Base-by-base conservation (phyloP, 1,140 invertebrate genomes). In the Pogonognathellus flavescens region DNA sequence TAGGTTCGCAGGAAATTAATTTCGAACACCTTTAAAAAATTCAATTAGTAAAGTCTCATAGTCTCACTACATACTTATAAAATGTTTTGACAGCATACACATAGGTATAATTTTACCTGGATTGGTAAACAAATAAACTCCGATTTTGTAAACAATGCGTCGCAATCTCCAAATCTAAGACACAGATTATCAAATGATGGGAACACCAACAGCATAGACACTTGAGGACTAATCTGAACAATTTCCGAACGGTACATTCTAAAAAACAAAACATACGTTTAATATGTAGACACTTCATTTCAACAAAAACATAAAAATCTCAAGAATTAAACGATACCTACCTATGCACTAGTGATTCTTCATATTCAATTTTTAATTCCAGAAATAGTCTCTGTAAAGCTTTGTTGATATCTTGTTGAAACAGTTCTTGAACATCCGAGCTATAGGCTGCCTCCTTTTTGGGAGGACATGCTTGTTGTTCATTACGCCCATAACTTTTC, bases 1-100 rank as follows among this genome's bases (percentile, higher is more conserved):
- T 99, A 99, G 9, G 96, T 97, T 85, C 94, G 94, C 66, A 98
- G 91, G 89, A 98, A 96, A 60, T 97, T 95, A 95, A 98, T 97
- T 93, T 99, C 97, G 89, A 98, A 96, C n/a, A 89, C 87, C 88
- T 88, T n/a, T 7, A 5, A 25, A 85, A 70, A 59, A 25, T 60
- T 4, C 20, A 16, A 16, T 22, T 14, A 22, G 1, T 16, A 11
- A 83, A 50, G 22, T 59, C 14, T 59, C n/a, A n/a, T n/a, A n/a
- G n/a, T n/a, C n/a, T n/a, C n/a, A n/a, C n/a, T n/a, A n/a, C n/a
- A n/a, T n/a, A n/a, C n/a, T n/a, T n/a, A n/a, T n/a, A n/a, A n/a
- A n/a, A n/a, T n/a, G n/a, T n/a, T n/a, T n/a, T n/a, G n/a, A n/a
- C n/a, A n/a, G n/a, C n/a, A n/a, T 41, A 41, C 6, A 41, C 31